phyloP scores from a whole-genome alignment of 2,113 vertebrate species.

The Camelus dromedarius region DNA sequence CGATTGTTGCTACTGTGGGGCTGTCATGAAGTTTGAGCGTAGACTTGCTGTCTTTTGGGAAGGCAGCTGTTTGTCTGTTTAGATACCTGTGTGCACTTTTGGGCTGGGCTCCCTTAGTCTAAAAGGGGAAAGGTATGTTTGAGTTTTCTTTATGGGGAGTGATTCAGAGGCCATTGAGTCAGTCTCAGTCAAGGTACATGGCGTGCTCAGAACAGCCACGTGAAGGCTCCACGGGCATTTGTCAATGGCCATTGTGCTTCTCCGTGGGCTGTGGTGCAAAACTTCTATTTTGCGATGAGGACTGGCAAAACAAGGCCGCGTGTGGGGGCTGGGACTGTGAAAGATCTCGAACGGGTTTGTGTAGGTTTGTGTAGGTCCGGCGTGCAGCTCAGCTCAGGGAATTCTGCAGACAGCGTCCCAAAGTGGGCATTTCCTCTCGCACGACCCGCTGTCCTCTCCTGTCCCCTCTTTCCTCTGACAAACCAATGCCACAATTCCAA shows the following conservation, averaged over 20 bases:
- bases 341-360: background rate
- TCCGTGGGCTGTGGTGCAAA: background rate
- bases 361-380: background rate
- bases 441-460: background rate
- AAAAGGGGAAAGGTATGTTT: constrained; percentile 50
- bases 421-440: constrained; percentile 64
- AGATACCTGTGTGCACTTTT: background rate
- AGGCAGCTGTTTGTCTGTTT: background rate
- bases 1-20: background rate
- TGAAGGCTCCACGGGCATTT: background rate
- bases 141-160: constrained; percentile 65
- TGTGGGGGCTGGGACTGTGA: background rate
- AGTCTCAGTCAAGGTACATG: constrained; percentile 45
- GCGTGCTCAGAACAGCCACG: background rate
- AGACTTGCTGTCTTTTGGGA: background rate
- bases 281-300: background rate
- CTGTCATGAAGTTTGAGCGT: background rate
- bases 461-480: constrained; percentile 14
- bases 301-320: background rate
- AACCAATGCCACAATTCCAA: constrained; percentile 68
- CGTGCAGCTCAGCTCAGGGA: background rate
- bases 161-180: constrained; percentile 65
- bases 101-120: background rate
- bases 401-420: constrained; percentile 13
- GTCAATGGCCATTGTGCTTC: constrained; percentile 25